phyloP scores from a whole-genome alignment of 2,888 invertebrate genomes.

The Pocota personata region DNA sequence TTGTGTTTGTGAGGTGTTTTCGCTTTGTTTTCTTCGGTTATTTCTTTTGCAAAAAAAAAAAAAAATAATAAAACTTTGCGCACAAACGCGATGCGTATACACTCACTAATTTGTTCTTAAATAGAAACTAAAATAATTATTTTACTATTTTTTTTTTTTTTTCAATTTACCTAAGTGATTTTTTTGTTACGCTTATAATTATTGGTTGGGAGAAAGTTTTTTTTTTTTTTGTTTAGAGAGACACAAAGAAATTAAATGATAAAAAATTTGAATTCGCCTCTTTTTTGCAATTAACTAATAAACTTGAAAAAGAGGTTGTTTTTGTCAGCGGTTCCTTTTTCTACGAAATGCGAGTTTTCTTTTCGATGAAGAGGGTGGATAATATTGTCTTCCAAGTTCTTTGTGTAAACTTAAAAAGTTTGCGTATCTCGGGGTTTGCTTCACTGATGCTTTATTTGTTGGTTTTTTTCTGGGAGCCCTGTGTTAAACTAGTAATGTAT shows the following conservation, averaged over 20 bases:
- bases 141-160: slow-evolving; percentile 72
- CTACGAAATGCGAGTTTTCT: slow-evolving; percentile 2
- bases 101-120: slow-evolving; percentile 42
- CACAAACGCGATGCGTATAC: slow-evolving; percentile 56
- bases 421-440: slow-evolving; percentile 27
- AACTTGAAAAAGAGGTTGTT: slow-evolving; percentile 70
- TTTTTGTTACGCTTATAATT: slow-evolving; percentile 60
- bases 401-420: slow-evolving; percentile 16
- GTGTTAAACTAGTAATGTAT: slow-evolving; percentile 63
- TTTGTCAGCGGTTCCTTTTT: slow-evolving; percentile 7
- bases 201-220: slow-evolving; percentile 32
- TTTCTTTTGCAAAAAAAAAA: not conserved
- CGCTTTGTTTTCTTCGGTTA: not conserved
- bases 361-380: slow-evolving; percentile 20
- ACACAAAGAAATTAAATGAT: slow-evolving; percentile 50
- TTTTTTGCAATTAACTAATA: slow-evolving; percentile 71
- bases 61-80: not conserved
- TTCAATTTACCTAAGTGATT: slow-evolving; percentile 66
- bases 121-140: slow-evolving; percentile 62
- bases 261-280: slow-evolving; percentile 45
- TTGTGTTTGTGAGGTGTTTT: not conserved
- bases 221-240: slow-evolving; percentile 27
- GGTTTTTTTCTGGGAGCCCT: slow-evolving; percentile 46
- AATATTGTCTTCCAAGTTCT: slow-evolving; percentile 37
- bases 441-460: slow-evolving; percentile 52